Percentiles rank a stretch among this genome's conserved stretches.
These are phyloP conservation scores for Gadopsis marmoratus DNA, from an alignment of 2,797 vertebrate species.

Conservation along the genomic window DNA sequence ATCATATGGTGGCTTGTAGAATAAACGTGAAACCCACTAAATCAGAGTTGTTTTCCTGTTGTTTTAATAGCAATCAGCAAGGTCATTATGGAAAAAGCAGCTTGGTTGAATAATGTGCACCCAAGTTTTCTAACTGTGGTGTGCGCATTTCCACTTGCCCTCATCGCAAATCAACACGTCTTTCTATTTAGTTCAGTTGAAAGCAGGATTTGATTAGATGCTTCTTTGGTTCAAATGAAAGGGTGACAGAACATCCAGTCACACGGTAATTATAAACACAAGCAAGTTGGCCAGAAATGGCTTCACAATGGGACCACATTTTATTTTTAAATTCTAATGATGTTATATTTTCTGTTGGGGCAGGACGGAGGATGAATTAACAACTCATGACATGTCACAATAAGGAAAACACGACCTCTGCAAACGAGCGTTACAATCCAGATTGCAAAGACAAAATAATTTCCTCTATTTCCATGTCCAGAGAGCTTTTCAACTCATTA, in stretches of 20 bases:
- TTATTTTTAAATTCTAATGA: no score
- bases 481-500: no score
- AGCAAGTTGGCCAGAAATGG: no score
- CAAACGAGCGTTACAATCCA: no score
- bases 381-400: no score
- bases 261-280: no score
- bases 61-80: neutral
- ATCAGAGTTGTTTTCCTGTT: neutral
- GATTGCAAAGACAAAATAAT: no score
- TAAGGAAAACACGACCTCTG: no score
- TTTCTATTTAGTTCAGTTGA: neutral
- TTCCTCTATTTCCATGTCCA: no score
- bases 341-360: no score
- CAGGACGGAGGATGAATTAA: no score
- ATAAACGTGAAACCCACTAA: neutral
- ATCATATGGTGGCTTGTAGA: conserved; percentile 20
- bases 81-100: neutral
- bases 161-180: neutral
- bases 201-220: neutral
- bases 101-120: neutral
- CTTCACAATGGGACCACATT: no score
- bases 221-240: neutral
- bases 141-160: neutral
- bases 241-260: neutral
- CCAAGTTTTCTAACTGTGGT: neutral